phyloP scores from a whole-genome alignment of 2,888 invertebrate species.

The Neoascia interrupta region DNA sequence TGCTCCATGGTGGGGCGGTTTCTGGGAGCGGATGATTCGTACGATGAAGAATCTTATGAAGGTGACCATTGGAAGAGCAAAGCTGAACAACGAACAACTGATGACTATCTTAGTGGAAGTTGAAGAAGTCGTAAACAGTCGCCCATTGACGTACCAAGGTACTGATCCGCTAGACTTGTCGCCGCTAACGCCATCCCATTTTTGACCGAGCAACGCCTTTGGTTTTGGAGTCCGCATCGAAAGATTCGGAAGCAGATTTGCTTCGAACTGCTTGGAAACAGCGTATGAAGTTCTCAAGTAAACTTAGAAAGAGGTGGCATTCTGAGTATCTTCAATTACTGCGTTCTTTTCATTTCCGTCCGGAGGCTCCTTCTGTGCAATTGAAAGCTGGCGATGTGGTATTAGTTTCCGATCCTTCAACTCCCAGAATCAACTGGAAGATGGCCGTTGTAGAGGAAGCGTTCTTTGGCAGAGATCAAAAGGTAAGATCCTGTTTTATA shows the following conservation, averaged over 20 bases:
- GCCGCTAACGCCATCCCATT: conserved; percentile 19
- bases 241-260: not conserved
- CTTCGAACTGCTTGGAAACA: conserved; percentile 13
- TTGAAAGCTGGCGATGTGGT: conserved; percentile 2
- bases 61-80: conserved; percentile 38
- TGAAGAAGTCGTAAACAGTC: conserved; percentile 23
- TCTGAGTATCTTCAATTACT: conserved; percentile 11
- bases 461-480: not conserved
- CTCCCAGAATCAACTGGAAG: not conserved
- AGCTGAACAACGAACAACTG: conserved; percentile 15
- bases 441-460: conserved; percentile 4
- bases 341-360: conserved; percentile 1
- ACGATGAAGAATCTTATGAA: conserved; percentile 41
- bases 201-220: conserved; percentile 5
- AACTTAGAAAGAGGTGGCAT: not conserved
- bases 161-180: conserved; percentile 20
- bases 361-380: not conserved
- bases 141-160: conserved; percentile 32
- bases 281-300: not conserved
- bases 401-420: not conserved
- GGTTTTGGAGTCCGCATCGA: not conserved
- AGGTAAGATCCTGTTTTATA: not conserved
- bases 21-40: conserved; percentile 38
- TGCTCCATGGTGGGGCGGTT: conserved; percentile 47
- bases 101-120: conserved; percentile 25